phyloP scores from a whole-genome alignment of 1,140 invertebrate genomes.

The Apocrypta bakeri region DNA sequence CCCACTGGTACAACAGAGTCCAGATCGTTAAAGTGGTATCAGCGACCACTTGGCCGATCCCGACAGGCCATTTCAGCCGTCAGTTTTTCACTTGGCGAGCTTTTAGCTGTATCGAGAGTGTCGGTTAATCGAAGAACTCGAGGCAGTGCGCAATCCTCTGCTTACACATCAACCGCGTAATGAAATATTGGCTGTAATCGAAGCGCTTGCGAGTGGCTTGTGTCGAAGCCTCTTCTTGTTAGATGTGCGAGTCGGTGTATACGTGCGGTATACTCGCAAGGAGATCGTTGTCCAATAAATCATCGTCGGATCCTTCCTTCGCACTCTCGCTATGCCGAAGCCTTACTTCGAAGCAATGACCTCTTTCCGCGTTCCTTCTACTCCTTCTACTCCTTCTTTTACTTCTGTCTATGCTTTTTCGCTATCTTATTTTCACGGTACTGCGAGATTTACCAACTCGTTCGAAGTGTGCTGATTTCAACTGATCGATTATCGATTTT shows the following conservation, averaged over 20 bases:
- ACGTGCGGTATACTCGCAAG: neutral
- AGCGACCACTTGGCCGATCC: neutral
- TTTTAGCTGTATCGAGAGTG: neutral
- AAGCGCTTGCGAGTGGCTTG: neutral
- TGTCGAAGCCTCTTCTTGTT: neutral
- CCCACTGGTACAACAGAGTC: too few relatives aligned
- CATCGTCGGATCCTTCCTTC: neutral
- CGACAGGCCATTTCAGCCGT: neutral
- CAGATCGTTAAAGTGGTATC: neutral
- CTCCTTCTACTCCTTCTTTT: neutral
- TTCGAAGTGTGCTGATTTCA: too few relatives aligned
- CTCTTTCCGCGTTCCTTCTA: neutral
- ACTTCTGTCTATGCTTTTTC: neutral
- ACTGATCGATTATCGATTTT: too few relatives aligned
- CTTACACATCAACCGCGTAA: neutral
- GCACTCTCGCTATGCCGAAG: neutral
- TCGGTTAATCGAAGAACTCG: neutral
- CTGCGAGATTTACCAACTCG: too few relatives aligned
- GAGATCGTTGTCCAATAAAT: neutral
- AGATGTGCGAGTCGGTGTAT: neutral
- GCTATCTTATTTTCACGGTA: neutral
- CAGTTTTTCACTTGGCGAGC: neutral
- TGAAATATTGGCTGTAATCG: conserved; percentile 10
- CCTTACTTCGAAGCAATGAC: neutral
- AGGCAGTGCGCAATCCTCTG: neutral